Evolutionary conservation across 2,113 vertebrate genomes (phyloP), one percentile per base, ranked within the genome.

Genomic region (Thunnus thynnus): DNA sequence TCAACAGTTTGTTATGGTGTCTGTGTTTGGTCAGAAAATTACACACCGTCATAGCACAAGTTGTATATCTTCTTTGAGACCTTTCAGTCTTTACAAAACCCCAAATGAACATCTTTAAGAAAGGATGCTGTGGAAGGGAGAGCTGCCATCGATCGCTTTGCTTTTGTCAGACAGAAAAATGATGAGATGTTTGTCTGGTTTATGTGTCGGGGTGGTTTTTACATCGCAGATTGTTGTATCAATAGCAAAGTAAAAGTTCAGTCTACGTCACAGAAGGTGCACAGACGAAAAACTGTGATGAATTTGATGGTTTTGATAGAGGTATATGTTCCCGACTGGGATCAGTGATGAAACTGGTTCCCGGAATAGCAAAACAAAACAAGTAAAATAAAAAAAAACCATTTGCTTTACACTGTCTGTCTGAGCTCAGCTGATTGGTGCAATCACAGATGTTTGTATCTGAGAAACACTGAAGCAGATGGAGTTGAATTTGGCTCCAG

Each of bases 1-100:
- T 77, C 22, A 61, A 55, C 72, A 48, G 41, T 54, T 47, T 67
- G 30, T 85, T 70, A 57, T 57, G 32, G 18, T 73, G 46, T 56
- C 67, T 66, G 47, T 10, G 4, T 76, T 76, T 69, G 62, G 62
- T 74, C 17, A n/a, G 9, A 25, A 48, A 57, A 56, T 65, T 8
- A 63, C 18, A 67, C 5, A 2, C 13, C 68, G 48, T 20, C 16
- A 50, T 64, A 57, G 25, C 20, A 16, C 18, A 13, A 22, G 30
- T 60, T 12, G 1, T 9, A 17, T 14, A 47, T 55, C 47, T 32
- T n/a, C 63, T 50, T 50, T 67, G 5, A 50, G 51, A 67, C 48
- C 12, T 61, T 60, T 58, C 46, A 62, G 54, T 48, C 11, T 41
- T 63, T 30, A 71, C 10, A n/a, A 70, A 77, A 80, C n/a, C 47